Evolutionary conservation across 2,888 invertebrate genomes (phyloP).

Genomic region (Glomeris marginata): DNA sequence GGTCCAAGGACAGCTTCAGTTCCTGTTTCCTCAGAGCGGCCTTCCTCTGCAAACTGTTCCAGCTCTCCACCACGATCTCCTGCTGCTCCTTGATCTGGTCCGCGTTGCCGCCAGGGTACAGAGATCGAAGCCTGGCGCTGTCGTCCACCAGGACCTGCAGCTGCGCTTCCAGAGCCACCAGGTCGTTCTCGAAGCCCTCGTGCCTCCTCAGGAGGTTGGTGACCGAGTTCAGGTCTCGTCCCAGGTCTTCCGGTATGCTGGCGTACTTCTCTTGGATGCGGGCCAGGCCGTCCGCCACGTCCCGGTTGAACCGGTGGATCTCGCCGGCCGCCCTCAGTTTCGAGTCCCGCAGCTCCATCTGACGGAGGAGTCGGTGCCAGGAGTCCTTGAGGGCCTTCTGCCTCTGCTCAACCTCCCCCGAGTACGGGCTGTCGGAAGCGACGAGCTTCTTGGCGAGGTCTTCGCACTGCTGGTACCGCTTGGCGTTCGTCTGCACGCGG

Average conservation of each 20-base stretch:
- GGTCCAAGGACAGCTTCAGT: conserved; percentile 69
- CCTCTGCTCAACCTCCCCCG: conserved; percentile 64
- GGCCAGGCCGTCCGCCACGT: conserved; percentile 77
- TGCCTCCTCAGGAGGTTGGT: conserved; percentile 67
- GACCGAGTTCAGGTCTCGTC: conserved; percentile 72
- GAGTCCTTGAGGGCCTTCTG: conserved; percentile 54
- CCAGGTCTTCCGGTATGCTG: conserved; percentile 57
- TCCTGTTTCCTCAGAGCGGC: conserved; percentile 64
- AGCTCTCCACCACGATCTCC: conserved; percentile 66
- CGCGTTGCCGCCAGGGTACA: conserved; percentile 85
- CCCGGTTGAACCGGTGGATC: conserved; percentile 93
- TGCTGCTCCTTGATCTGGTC: conserved; percentile 77
- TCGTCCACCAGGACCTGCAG: conserved; percentile 74
- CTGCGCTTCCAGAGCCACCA: conserved; percentile 82
- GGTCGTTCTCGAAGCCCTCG: conserved; percentile 84
- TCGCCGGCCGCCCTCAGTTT: conserved; percentile 87
- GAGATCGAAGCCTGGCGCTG: conserved; percentile 65
- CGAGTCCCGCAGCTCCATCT: conserved; percentile 70
- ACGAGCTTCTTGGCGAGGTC: conserved; percentile 75
- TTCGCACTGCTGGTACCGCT: conserved; percentile 80
- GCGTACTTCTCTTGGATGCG: conserved; percentile 78
- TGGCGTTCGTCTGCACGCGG: conserved; percentile 74
- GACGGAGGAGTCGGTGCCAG: conserved; percentile 77
- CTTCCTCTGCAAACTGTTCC: conserved; percentile 69
- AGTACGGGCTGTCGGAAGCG: conserved; percentile 69